A percentile compares a stretch with the other conserved stretches of the same genome.
Evolutionary conservation across 2,888 invertebrate genomes (phyloP).

Genomic region (Mesopsocus fuscifrons): DNA sequence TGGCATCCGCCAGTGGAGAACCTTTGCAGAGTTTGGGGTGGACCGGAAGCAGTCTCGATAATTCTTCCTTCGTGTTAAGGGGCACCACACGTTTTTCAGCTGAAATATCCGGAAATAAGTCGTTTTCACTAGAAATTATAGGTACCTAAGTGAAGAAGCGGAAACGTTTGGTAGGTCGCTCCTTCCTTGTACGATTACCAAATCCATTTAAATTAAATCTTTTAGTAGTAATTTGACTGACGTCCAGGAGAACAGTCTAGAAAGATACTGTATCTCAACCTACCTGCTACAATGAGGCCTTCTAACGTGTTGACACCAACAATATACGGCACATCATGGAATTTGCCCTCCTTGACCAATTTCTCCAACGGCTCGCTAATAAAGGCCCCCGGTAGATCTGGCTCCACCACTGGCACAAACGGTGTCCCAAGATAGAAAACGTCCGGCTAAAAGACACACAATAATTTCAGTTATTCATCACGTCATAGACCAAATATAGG

Average conservation of each 20-base stretch:
- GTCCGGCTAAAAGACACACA: no score
- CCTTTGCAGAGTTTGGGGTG: background rate
- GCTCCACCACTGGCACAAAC: conserved; percentile 39
- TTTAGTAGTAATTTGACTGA: no score
- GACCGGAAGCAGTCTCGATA: background rate
- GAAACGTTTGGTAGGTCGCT: background rate
- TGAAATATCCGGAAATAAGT: no score
- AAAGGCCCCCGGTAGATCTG: conserved; percentile 45
- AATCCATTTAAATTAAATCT: no score
- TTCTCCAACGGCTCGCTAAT: conserved; percentile 39
- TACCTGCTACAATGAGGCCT: conserved; percentile 36
- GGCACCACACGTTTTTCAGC: no score
- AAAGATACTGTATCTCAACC: conserved; percentile 1
- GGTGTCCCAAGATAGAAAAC: conserved; percentile 44
- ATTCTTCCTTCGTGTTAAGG: no score
- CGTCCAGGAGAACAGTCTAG: no score
- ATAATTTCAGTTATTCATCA: conserved; percentile 32
- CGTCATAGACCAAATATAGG: background rate
- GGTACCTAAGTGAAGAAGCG: conserved; percentile 8
- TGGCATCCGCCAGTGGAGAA: background rate
- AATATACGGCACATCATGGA: conserved; percentile 40
- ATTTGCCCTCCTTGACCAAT: conserved; percentile 33
- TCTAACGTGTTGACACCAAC: conserved; percentile 57
- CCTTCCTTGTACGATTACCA: background rate
- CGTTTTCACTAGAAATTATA: conserved; percentile 11